A percentile compares a stretch with the other conserved stretches of the same genome.
Conservation (phyloP, 2,888 invertebrate species). For the Camponotus fellah region DNA sequence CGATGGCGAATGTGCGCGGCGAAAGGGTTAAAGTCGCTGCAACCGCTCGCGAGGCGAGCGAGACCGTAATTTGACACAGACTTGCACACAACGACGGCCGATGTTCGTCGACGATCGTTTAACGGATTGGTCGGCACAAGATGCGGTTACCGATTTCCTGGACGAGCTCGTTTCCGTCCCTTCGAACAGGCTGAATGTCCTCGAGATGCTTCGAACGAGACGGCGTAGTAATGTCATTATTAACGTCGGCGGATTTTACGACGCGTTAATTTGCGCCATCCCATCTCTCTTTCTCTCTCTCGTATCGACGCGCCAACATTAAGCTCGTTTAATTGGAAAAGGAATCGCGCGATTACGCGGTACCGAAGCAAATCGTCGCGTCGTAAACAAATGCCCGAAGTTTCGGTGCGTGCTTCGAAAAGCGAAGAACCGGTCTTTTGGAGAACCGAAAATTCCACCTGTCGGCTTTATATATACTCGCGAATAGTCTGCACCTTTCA, state of each 20-base stretch:
- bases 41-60: slow-evolving; percentile 57
- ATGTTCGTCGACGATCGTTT: slow-evolving; percentile 45
- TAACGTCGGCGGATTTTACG: slow-evolving; percentile 68
- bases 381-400: slow-evolving; percentile 64
- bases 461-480: background rate
- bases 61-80: slow-evolving; percentile 65
- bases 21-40: slow-evolving; percentile 57
- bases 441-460: slow-evolving; percentile 57
- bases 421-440: slow-evolving; percentile 64
- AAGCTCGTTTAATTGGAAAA: slow-evolving; percentile 68
- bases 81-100: slow-evolving; percentile 35
- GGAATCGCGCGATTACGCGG: slow-evolving; percentile 50
- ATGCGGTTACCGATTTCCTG: slow-evolving; percentile 44
- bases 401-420: slow-evolving; percentile 24
- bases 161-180: slow-evolving; percentile 30
- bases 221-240: slow-evolving; percentile 69
- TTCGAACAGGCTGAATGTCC: slow-evolving; percentile 46
- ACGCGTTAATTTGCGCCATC: slow-evolving; percentile 65
- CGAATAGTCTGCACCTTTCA: background rate
- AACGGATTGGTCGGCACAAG: slow-evolving; percentile 41
- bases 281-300: slow-evolving; percentile 9
- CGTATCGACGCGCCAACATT: slow-evolving; percentile 13
- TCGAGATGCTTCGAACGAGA: slow-evolving; percentile 52
- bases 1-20: slow-evolving; percentile 18
- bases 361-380: slow-evolving; percentile 54